phyloP scores from a whole-genome alignment of 2,113 vertebrate genomes.

The Leucopsar rothschildi region DNA sequence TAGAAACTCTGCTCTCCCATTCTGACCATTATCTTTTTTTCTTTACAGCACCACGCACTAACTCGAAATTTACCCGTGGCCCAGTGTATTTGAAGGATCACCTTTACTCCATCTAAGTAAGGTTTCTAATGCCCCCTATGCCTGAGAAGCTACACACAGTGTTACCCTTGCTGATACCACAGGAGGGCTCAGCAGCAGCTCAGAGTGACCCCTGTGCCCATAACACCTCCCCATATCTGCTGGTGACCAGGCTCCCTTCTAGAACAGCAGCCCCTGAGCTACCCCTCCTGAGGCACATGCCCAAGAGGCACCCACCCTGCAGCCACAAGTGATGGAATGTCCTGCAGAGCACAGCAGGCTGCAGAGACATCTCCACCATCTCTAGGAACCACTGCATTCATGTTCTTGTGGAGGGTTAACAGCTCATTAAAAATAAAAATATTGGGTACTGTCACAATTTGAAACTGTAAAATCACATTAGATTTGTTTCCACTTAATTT shows the following conservation, averaged over 20 bases:
- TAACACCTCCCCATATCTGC: neutral
- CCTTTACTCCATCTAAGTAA: neutral
- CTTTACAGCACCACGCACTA: neutral
- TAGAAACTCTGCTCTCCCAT: neutral
- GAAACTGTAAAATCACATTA: neutral
- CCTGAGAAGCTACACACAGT: neutral
- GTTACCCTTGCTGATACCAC: neutral
- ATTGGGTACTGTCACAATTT: rapidly evolving
- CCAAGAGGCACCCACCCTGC: neutral
- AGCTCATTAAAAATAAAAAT: neutral
- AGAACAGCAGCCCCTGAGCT: neutral
- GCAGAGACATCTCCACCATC: neutral
- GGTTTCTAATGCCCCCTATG: rapidly evolving
- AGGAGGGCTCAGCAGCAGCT: neutral
- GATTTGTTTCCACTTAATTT: neutral
- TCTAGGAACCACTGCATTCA: neutral
- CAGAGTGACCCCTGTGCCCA: neutral
- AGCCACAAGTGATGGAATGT: rapidly evolving
- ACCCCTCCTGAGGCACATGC: rapidly evolving
- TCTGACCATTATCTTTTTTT: neutral
- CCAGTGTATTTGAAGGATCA: neutral
- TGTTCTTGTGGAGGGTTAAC: neutral
- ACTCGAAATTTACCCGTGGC: neutral
- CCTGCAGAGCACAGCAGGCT: neutral
- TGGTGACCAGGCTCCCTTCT: neutral